Evolutionary conservation across 2,113 vertebrate genomes (phyloP), one percentile per base, ranked within the genome.

Genomic region (Ia io): DNA sequence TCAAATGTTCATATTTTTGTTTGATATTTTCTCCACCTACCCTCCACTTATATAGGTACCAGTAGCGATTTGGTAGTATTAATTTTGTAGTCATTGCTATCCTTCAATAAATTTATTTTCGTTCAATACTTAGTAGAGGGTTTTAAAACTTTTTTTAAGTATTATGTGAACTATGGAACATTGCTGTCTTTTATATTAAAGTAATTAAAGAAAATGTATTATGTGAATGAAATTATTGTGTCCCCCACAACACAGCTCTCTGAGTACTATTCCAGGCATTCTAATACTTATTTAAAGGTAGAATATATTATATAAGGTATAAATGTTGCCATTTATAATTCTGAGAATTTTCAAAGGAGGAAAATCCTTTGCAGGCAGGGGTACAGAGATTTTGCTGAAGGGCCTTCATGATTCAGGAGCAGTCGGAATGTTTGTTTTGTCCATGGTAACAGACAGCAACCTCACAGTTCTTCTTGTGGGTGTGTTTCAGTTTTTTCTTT

Each of bases 151-250:
- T 91, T 37, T 90, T 91, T 83, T 44, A 9, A 65, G 80, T 37
- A 77, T 44, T 79, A 63, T 95, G 82, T 96, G 94, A 95, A 95
- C 65, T 93, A 89, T 96, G 78, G 17, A 95, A 88, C 42, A 91
- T 56, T 88, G 86, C 67, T 93, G 82, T 96, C 96, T 96, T 97
- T 96, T 97, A 71, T 96, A 96, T 97, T 96, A 96, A 97, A 97
- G 71, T 76, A 90, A 94, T 86, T 95, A 90, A 94, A 92, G 74
- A 89, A 95, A 94, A 90, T 77, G 6, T 73, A 67, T 96, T 93
- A 61, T 61, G n/a, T 88, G 82, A 87, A 89, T 93, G 76, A 94
- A 95, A 90, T 87, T 82, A 79, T 95, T 97, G 93, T 86, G 63
- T 90, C 9, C 4, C 23, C 61, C 35, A 88, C 61, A 86, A 37